Conservation (phyloP, 1,140 invertebrate species). For the Varroa destructor region DNA sequence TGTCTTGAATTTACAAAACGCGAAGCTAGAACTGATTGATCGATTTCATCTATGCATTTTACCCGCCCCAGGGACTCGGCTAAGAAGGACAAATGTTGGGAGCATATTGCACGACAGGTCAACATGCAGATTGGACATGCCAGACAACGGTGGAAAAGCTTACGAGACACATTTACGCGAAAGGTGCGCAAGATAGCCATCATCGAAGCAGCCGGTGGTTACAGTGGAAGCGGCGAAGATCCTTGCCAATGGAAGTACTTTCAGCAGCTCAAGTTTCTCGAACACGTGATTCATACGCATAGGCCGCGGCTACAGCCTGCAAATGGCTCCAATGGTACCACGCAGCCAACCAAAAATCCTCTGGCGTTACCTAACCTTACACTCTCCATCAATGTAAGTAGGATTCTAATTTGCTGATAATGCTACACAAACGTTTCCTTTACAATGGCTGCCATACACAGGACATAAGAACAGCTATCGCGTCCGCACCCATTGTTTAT, state of each 20-base stretch:
- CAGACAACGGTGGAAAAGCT: constrained; percentile 25
- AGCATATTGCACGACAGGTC: constrained; percentile 20
- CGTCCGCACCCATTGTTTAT: no score
- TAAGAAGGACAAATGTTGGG: constrained; percentile 24
- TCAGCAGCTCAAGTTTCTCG: constrained; percentile 27
- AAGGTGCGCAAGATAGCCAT: constrained; percentile 27
- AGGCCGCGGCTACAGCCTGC: constrained; percentile 20
- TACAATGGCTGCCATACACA: no score
- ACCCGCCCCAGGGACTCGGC: not conserved
- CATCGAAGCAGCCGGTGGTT: constrained; percentile 21
- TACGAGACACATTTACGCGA: constrained; percentile 21
- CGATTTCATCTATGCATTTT: no score
- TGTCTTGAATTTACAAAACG: no score
- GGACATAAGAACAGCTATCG: no score
- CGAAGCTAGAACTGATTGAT: no score
- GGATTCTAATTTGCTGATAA: not conserved
- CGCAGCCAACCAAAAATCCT: constrained; percentile 15
- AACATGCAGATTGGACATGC: constrained; percentile 24
- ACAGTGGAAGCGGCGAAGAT: constrained; percentile 16
- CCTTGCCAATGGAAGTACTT: constrained; percentile 27
- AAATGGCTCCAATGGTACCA: constrained; percentile 5
- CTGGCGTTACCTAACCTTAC: constrained; percentile 21
- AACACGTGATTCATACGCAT: constrained; percentile 25
- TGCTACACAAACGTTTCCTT: not conserved
- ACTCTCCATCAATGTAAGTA: constrained; percentile 24